These are phyloP conservation scores for Hirtodrosophila duncani DNA, from an alignment of 2,888 invertebrate species.

Conservation along the genomic window DNA sequence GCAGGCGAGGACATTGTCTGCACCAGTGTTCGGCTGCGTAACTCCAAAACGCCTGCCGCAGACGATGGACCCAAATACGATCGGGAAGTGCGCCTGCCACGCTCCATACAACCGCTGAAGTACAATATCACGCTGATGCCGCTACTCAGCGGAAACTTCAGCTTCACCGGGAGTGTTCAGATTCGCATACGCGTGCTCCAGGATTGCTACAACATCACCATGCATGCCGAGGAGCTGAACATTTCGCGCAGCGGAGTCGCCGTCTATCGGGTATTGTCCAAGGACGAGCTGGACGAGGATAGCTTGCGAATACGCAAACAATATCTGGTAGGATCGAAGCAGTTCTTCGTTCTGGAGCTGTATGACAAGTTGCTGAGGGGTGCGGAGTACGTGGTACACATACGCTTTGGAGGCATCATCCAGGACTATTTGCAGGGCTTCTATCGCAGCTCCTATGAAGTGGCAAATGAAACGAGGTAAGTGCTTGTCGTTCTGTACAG, in stretches of 20 bases:
- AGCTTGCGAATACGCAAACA: slow-evolving; percentile 75
- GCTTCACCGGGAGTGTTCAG: slow-evolving; percentile 85
- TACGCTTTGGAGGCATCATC: slow-evolving; percentile 85
- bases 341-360: slow-evolving; percentile 83
- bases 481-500: neutral
- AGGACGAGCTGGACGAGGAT: slow-evolving; percentile 17
- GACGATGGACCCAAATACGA: slow-evolving; percentile 64
- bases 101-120: slow-evolving; percentile 82
- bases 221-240: slow-evolving; percentile 86
- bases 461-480: slow-evolving; percentile 84
- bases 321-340: slow-evolving; percentile 74
- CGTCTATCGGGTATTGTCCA: slow-evolving; percentile 69
- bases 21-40: slow-evolving; percentile 60
- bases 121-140: slow-evolving; percentile 86
- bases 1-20: slow-evolving; percentile 70
- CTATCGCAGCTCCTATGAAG: slow-evolving; percentile 88
- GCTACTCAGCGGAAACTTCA: slow-evolving; percentile 88
- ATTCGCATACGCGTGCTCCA: slow-evolving; percentile 82
- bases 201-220: slow-evolving; percentile 82
- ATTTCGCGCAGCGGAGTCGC: slow-evolving; percentile 81
- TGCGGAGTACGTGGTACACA: slow-evolving; percentile 83
- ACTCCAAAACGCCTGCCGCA: slow-evolving; percentile 40
- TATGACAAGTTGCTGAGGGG: slow-evolving; percentile 81
- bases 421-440: slow-evolving; percentile 89
- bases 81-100: slow-evolving; percentile 85